phyloP scores from a whole-genome alignment of 1,140 invertebrate genomes.

The Ectropis grisescens region DNA sequence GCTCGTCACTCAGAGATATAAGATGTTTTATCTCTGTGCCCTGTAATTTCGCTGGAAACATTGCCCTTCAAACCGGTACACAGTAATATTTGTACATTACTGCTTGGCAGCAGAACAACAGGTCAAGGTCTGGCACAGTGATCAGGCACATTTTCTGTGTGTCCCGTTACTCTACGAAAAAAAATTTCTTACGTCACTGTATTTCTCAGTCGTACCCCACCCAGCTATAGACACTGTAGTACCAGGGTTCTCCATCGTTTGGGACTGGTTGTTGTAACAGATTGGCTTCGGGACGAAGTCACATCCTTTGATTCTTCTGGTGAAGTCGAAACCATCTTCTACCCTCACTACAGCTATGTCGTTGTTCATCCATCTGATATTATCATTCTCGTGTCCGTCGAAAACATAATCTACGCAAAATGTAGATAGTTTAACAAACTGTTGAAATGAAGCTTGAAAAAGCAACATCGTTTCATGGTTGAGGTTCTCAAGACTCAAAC shows the following conservation, averaged over 20 bases:
- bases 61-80: too few relatives aligned
- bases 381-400: slow-evolving; percentile 54
- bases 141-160: too few relatives aligned
- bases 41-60: too few relatives aligned
- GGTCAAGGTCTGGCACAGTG: too few relatives aligned
- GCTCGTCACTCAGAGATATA: too few relatives aligned
- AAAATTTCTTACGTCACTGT: slow-evolving; percentile 50
- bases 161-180: too few relatives aligned
- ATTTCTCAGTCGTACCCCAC: slow-evolving; percentile 42
- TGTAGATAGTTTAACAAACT: background rate
- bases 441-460: slow-evolving; percentile 3
- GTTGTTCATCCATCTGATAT: slow-evolving; percentile 58
- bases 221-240: slow-evolving; percentile 34
- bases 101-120: too few relatives aligned
- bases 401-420: slow-evolving; percentile 48
- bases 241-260: slow-evolving; percentile 42
- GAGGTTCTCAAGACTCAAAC: too few relatives aligned
- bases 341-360: slow-evolving; percentile 54
- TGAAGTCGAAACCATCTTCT: slow-evolving; percentile 50
- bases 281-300: slow-evolving; percentile 46
- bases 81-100: too few relatives aligned
- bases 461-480: too few relatives aligned
- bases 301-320: slow-evolving; percentile 36
- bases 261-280: slow-evolving; percentile 44
- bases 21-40: too few relatives aligned